Base-by-base conservation (phyloP, 1,140 invertebrate genomes). In the Saxidomus purpurata region DNA sequence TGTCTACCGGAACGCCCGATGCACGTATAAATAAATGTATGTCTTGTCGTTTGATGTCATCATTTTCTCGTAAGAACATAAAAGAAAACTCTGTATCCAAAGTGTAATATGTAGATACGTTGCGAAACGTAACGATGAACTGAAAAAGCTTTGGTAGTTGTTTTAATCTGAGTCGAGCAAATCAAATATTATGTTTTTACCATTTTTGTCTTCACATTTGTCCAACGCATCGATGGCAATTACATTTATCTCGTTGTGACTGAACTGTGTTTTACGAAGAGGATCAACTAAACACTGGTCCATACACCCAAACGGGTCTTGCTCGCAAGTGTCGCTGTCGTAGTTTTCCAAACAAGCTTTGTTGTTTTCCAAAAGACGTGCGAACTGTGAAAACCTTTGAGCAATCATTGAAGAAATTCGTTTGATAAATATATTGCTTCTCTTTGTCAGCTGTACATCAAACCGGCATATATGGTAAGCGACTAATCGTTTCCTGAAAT, bases 251-350 rank as follows among this genome's bases (percentile, higher is more conserved):
- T 61, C 55, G n/a, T 6, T 25, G 9, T 61, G 55, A 61, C n/a
- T 61, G 8, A 61, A 22, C 25, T 61, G 55, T 11, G 22, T 22
- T 22, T 61, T 61, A 13, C 55, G 17, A 61, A 61, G 55, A 11
- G 55, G 55, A 61, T 61, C 25, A 13, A 61, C n/a, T 61, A 61
- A 61, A 61, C 55, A 61, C 25, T 61, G 55, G n/a, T 61, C 55
- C 55, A 61, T 61, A 25, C 55, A 61, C 9, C 55, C 55, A 22
- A 61, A 61, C 22, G 55, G 55, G n/a, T 61, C 55, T 61, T 61
- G 55, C 25, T 61, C 55, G n/a, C 55, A 61, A n/a, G 55, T 61
- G 22, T 61, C 55, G n/a, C 17, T 61, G 55, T 61, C 55, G n/a
- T 61, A 61, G 25, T 61, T 61, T 22, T n/a, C 55, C 6, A 61